Evolutionary conservation across 2,888 invertebrate genomes (phyloP).

Genomic region (Melipona beecheii): DNA sequence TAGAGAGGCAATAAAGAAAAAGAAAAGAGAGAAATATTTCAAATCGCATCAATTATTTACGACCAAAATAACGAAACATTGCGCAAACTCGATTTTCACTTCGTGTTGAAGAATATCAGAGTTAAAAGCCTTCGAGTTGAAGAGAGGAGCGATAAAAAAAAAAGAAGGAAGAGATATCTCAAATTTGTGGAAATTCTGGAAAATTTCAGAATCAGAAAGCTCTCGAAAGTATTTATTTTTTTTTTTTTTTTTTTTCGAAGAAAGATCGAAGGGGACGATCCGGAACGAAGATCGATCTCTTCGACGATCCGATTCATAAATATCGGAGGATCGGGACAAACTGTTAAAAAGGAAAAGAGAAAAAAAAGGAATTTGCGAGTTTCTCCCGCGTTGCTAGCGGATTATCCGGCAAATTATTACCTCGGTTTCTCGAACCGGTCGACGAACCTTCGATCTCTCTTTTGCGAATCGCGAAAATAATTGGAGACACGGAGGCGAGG

Average conservation of each 20-base stretch:
- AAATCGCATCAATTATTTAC: too few species aligned
- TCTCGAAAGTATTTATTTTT: not conserved
- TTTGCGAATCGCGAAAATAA: slow-evolving; percentile 44
- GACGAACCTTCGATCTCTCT: slow-evolving; percentile 32
- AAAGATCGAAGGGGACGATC: not conserved
- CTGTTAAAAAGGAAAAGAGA: slow-evolving; percentile 11
- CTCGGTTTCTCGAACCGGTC: slow-evolving; percentile 12
- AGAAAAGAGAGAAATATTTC: too few species aligned
- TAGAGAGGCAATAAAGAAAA: too few species aligned
- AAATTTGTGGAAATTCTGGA: not conserved
- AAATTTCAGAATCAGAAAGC: too few species aligned
- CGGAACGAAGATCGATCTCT: slow-evolving; percentile 5
- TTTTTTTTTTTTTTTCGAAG: not conserved
- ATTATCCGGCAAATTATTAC: slow-evolving; percentile 57
- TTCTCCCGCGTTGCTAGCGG: slow-evolving; percentile 46
- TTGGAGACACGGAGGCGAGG: slow-evolving; percentile 17
- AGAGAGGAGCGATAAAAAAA: too few species aligned
- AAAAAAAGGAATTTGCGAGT: not conserved
- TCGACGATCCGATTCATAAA: slow-evolving; percentile 25
- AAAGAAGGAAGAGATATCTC: not conserved
- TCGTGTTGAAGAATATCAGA: too few species aligned
- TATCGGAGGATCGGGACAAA: slow-evolving; percentile 19
- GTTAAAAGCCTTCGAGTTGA: too few species aligned
- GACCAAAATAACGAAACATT: too few species aligned
- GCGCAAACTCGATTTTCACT: too few species aligned